Evolutionary conservation across 2,113 vertebrate species (phyloP).

Genomic region (Sapajus apella): DNA sequence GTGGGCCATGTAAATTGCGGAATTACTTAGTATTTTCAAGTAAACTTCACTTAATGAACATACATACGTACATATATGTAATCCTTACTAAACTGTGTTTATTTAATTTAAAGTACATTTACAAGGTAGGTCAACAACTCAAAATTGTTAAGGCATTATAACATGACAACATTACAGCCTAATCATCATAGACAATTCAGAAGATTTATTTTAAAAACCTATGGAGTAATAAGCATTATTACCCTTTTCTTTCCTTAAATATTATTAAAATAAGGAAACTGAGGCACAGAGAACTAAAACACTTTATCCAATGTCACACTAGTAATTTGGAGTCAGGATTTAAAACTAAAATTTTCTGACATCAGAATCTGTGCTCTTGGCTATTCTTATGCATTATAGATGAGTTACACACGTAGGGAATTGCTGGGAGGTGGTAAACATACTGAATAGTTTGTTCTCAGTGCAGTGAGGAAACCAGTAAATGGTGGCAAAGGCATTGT

Average conservation of each 20-base stretch:
- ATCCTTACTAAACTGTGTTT: not conserved
- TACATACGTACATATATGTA: not conserved
- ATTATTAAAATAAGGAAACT: not conserved
- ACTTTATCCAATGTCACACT: not conserved
- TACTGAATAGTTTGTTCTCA: not conserved
- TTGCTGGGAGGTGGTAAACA: not conserved
- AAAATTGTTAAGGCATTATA: not conserved
- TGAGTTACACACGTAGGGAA: not conserved
- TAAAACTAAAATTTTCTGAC: not conserved
- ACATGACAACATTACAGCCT: not conserved
- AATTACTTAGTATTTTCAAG: slow-evolving; percentile 5
- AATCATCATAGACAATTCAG: not conserved
- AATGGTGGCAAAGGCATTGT: not conserved
- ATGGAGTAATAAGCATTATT: not conserved
- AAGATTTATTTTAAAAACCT: not conserved
- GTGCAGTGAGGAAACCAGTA: not conserved
- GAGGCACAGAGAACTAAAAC: not conserved
- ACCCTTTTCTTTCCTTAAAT: not conserved
- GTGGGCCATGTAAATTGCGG: not conserved
- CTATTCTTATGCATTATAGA: not conserved
- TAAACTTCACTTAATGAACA: not conserved
- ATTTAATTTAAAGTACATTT: slow-evolving; percentile 36
- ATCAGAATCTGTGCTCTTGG: not conserved
- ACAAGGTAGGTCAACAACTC: not conserved
- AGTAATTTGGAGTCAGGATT: not conserved